Percentiles rank a stretch among this genome's conserved stretches.
phyloP scores from a whole-genome alignment of 2,113 vertebrate species.

The Amphilophus citrinellus region DNA sequence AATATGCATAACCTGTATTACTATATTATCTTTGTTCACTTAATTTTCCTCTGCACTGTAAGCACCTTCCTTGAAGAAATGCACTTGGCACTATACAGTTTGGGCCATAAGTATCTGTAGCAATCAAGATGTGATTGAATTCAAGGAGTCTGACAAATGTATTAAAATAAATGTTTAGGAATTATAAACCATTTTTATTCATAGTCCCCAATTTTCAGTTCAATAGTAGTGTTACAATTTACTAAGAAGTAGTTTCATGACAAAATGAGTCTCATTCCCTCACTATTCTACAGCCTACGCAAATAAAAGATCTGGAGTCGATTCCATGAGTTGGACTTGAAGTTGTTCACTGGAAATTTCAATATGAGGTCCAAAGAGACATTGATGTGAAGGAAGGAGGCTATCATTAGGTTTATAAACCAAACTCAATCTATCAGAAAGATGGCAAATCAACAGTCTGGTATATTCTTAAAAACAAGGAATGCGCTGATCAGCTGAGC shows the following conservation, averaged over 20 bases:
- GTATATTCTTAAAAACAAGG: background rate
- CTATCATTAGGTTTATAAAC: background rate
- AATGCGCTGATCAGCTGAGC: background rate
- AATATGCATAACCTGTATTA: background rate
- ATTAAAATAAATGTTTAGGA: background rate
- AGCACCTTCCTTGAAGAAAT: background rate
- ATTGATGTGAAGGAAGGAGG: background rate
- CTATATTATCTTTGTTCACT: background rate
- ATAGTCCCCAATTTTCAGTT: background rate
- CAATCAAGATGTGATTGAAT: background rate
- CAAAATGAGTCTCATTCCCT: too few species aligned
- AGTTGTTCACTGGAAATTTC: background rate
- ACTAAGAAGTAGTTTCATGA: background rate
- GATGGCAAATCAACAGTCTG: background rate
- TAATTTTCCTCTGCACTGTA: background rate
- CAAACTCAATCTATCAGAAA: background rate
- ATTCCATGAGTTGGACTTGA: background rate
- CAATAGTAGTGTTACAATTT: background rate
- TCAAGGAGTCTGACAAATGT: background rate
- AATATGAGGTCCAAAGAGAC: background rate
- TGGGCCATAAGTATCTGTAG: background rate
- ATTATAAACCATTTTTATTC: background rate
- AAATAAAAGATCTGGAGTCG: too few species aligned
- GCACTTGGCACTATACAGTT: background rate
- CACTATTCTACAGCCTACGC: too few species aligned